These are phyloP conservation scores for Cydia amplana DNA, from an alignment of 1,140 invertebrate genomes.

Conservation along the genomic window DNA sequence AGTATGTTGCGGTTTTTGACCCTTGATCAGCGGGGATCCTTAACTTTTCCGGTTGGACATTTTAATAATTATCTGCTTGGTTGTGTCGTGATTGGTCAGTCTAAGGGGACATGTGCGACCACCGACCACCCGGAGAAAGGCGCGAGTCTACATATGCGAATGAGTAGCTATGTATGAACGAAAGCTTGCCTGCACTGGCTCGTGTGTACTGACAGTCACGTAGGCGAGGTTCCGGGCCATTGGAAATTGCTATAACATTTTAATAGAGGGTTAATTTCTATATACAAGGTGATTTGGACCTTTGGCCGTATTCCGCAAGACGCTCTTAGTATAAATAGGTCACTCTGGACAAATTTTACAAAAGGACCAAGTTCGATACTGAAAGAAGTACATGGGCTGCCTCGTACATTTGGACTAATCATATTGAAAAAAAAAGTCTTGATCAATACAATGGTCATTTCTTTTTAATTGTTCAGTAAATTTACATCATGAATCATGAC, in stretches of 20 bases:
- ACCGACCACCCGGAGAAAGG: slow-evolving; percentile 17
- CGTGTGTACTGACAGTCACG: neutral
- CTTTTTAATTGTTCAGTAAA: no score
- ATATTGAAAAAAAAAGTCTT: no score
- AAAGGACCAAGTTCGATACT: no score
- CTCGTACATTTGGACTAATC: no score
- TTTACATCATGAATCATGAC: no score
- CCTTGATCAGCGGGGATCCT: neutral
- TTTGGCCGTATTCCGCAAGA: neutral
- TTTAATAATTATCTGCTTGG: neutral
- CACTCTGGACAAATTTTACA: no score
- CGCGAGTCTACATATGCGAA: slow-evolving; percentile 11
- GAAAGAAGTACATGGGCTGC: no score
- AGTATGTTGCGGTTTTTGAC: neutral
- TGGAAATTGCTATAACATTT: neutral
- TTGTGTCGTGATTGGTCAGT: neutral
- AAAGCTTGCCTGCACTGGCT: slow-evolving; percentile 2
- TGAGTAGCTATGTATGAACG: slow-evolving; percentile 15
- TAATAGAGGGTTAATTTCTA: neutral
- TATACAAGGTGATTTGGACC: neutral
- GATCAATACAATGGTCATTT: no score
- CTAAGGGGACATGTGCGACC: slow-evolving; percentile 5
- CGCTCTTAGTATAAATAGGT: no score
- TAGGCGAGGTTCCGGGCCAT: slow-evolving; percentile 3
- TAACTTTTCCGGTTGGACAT: neutral